Percentiles rank a stretch among this genome's conserved stretches.
Conservation (phyloP, 92 coral and sea anemone species). For the Isaurus tuberculatus region DNA sequence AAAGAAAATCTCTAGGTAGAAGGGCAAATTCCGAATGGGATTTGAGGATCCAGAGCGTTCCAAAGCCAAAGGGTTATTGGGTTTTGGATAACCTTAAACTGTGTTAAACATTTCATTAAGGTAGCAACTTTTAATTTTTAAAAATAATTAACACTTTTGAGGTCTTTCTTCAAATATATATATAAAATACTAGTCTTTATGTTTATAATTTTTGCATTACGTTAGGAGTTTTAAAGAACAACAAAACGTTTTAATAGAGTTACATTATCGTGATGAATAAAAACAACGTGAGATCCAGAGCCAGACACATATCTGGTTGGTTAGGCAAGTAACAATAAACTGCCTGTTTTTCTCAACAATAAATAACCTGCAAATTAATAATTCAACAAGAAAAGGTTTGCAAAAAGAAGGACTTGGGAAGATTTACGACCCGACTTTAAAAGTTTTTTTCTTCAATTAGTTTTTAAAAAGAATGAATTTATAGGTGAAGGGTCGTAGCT, state of each 20-base stretch:
- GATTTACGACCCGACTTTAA: constrained; percentile 3
- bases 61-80: no score
- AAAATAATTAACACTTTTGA: no score
- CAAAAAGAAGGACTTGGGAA: constrained; percentile 5
- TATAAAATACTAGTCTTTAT: not conserved
- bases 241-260: not conserved
- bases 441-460: not conserved
- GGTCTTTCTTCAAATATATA: not conserved
- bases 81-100: no score
- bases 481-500: not conserved
- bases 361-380: constrained; percentile 38
- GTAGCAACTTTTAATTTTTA: no score
- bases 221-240: not conserved
- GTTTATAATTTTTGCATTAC: not conserved
- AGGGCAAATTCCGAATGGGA: no score
- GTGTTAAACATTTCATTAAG: no score
- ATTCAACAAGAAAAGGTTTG: constrained; percentile 8
- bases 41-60: no score
- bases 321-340: not conserved
- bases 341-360: constrained; percentile 40
- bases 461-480: constrained; percentile 8
- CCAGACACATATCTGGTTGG: constrained; percentile 1
- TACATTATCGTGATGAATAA: not conserved
- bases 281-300: not conserved
- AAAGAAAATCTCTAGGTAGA: no score